Evolutionary conservation across 2,888 invertebrate genomes (phyloP), one percentile per base, ranked within the genome.

Genomic region (Sinopyrophorus schimmeli): DNA sequence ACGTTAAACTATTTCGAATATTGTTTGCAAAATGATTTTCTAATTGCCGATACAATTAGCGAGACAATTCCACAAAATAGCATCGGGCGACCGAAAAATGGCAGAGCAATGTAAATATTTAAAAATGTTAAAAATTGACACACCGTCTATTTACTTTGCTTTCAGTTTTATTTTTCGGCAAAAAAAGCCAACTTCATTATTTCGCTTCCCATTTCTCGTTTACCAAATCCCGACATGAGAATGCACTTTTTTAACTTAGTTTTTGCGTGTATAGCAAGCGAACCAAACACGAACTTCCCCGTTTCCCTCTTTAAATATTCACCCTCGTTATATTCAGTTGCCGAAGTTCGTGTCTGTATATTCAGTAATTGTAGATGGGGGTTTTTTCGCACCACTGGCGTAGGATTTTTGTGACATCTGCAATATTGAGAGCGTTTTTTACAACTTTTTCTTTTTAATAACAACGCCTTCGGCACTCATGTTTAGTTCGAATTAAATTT

Each of bases 211-310:
- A 26, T 15, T 40, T 34, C 38, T 35, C 44, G 34, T 44, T 30
- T 37, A 38, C 35, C 27, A 49, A 48, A 52, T 49, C 57, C 51
- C 55, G 35, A 62, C 62, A 60, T 40, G 60, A 57, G 56, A 59
- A 47, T 56, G 57, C 52, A 58, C 60, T 59, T 58, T 60, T 53
- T 55, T 40, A 48, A 42, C 50, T 44, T 57, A 57, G 55, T 58
- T 57, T 50, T 34, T 46, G 56, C 55, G 48, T 56, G 58, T 55
- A 59, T 54, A 53, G 53, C 52, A 55, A 57, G 49, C 54, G 44
- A 35, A 27, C 40, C 32, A 46, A 26, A 23, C 52, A 38, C 52
- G 52, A 40, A 48, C 28, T 44, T 35, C 40, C 49, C 24, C 35
- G 44, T 27, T 42, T 39, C 47, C 32, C 48, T 48, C 34, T 47